Percentiles rank a stretch among this genome's conserved stretches.
Evolutionary conservation across 1,140 invertebrate species (phyloP).

Genomic region (Scylla paramamosain): DNA sequence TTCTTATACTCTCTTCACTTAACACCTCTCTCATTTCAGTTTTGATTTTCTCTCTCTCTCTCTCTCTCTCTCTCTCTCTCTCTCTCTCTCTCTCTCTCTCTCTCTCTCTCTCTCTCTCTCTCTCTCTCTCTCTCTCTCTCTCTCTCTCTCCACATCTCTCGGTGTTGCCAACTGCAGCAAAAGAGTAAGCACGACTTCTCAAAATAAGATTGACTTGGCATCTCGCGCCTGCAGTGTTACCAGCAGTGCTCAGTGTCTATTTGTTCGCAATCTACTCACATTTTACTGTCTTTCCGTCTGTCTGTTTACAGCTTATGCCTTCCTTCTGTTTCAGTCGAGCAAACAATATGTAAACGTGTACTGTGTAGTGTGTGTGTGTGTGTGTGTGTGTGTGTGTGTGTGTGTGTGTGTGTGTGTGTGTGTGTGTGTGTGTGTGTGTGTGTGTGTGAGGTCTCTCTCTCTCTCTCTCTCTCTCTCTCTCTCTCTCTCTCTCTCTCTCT

Average conservation of each 20-base stretch:
- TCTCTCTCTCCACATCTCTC: not conserved
- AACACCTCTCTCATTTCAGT: too few relatives aligned
- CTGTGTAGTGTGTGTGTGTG: not conserved
- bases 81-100: too few relatives aligned
- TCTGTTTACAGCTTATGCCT: not conserved
- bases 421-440: conserved; percentile 12
- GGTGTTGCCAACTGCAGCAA: not conserved
- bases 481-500: too few relatives aligned
- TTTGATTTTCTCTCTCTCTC: too few relatives aligned
- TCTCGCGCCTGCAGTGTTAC: not conserved
- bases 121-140: too few relatives aligned
- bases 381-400: conserved; percentile 12
- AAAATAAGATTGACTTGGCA: not conserved
- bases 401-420: conserved; percentile 12
- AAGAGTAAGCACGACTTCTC: not conserved
- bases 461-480: not conserved
- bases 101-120: too few relatives aligned
- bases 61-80: too few relatives aligned
- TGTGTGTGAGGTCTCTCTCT: not conserved
- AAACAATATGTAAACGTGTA: not conserved
- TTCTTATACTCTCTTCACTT: not conserved
- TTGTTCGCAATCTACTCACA: not conserved
- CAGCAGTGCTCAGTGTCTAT: not conserved
- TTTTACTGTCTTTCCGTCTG: not conserved
- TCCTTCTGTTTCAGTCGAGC: not conserved